Evolutionary conservation across 2,888 invertebrate species (phyloP).

Genomic region (Apodemia duryi): DNA sequence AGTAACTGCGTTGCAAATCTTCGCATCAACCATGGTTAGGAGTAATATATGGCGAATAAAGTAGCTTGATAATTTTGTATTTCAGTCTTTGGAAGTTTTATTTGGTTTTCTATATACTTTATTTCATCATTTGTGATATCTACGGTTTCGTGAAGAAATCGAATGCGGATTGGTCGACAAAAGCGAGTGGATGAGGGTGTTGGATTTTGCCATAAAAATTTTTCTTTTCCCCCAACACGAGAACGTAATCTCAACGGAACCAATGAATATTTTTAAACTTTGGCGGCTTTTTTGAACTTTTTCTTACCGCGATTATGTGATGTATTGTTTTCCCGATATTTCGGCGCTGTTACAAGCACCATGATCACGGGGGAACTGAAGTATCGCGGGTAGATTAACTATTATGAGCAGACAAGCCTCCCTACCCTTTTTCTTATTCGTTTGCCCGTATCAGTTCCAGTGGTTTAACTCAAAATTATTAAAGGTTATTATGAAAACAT

Average conservation of each 20-base stretch:
- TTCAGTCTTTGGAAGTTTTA: neutral
- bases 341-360: no score
- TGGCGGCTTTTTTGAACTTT: no score
- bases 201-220: neutral
- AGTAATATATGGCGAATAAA: neutral
- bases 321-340: no score
- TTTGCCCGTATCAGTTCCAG: no score
- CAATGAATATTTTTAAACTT: neutral
- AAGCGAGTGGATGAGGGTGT: neutral
- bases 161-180: neutral
- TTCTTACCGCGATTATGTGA: no score
- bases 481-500: no score
- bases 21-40: neutral
- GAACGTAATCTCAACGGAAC: conserved; percentile 1
- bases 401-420: no score
- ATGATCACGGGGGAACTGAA: no score
- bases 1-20: neutral
- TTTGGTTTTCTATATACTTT: neutral
- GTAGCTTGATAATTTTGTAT: neutral
- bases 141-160: neutral
- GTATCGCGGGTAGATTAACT: no score
- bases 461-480: no score
- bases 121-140: neutral
- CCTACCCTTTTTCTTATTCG: no score
- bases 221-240: neutral